Conservation (phyloP, 2,888 invertebrate species). For the Cyaniris semiargus region DNA sequence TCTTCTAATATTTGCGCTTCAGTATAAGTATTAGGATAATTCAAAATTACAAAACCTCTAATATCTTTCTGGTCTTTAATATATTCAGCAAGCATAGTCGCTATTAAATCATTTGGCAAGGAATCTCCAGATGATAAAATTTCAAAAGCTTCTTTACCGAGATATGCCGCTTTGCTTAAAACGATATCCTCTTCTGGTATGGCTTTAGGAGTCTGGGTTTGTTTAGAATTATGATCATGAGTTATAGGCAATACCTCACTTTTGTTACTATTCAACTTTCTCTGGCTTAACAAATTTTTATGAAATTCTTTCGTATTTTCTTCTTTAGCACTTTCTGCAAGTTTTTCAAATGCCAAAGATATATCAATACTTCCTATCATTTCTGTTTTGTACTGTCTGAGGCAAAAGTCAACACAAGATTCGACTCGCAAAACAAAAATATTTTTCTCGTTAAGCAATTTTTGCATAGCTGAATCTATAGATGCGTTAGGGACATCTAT, state of each 20-base stretch:
- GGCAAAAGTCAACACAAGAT: constrained; percentile 80
- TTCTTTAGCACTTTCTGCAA: constrained; percentile 53
- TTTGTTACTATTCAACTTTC: constrained; percentile 53
- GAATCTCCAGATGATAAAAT: constrained; percentile 75
- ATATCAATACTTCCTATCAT: constrained; percentile 73
- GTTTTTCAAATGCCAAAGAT: constrained; percentile 67
- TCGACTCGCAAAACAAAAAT: constrained; percentile 72
- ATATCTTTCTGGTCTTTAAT: constrained; percentile 72
- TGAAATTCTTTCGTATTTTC: constrained; percentile 63
- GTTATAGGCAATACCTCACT: constrained; percentile 44
- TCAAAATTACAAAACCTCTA: constrained; percentile 82
- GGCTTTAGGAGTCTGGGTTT: constrained; percentile 82
- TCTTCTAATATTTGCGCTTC: constrained; percentile 82
- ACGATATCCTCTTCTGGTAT: constrained; percentile 80
- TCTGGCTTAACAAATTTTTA: constrained; percentile 60
- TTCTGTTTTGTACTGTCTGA: constrained; percentile 77
- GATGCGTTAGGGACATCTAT: constrained; percentile 68
- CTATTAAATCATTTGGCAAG: constrained; percentile 76
- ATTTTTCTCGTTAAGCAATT: constrained; percentile 60
- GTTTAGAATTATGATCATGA: constrained; percentile 59
- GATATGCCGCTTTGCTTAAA: constrained; percentile 71
- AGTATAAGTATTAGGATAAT: constrained; percentile 81
- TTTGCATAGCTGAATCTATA: constrained; percentile 64
- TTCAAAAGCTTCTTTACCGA: constrained; percentile 81
- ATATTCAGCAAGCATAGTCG: constrained; percentile 82